Percentiles rank a stretch among this genome's conserved stretches.
phyloP scores from a whole-genome alignment of 2,113 vertebrate species.

The Corythaeola cristata region DNA sequence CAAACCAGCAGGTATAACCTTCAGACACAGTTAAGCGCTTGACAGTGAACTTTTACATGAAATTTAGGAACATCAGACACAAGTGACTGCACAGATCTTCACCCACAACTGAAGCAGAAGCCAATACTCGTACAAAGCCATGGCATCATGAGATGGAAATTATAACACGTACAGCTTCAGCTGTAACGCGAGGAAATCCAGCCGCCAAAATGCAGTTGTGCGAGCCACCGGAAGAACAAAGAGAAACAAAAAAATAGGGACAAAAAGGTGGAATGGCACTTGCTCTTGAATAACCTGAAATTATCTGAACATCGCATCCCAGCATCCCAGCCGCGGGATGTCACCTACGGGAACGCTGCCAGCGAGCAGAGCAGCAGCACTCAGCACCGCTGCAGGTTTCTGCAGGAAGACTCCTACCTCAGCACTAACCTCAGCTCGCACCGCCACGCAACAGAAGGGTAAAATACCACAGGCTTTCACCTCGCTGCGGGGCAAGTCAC shows the following conservation, averaged over 20 bases:
- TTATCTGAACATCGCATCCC: not conserved
- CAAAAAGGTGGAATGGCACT: not conserved
- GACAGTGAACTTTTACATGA: not conserved
- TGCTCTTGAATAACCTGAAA: not conserved
- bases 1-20: not conserved
- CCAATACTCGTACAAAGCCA: not conserved
- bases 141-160: not conserved
- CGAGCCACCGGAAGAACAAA: not conserved
- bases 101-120: not conserved
- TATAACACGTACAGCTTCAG: fast-evolving
- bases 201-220: not conserved
- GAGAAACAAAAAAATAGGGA: not conserved
- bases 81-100: not conserved
- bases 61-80: not conserved
- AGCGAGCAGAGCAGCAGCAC: not conserved
- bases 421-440: not conserved
- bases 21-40: not conserved
- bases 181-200: not conserved
- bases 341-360: not conserved
- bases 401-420: not conserved
- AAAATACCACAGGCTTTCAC: not conserved
- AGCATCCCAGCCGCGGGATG: not conserved
- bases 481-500: not conserved
- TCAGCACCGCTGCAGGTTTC: not conserved
- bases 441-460: not conserved